These are phyloP conservation scores for Ptychoptera albimana DNA, from an alignment of 2,888 invertebrate species.

Conservation along the genomic window DNA sequence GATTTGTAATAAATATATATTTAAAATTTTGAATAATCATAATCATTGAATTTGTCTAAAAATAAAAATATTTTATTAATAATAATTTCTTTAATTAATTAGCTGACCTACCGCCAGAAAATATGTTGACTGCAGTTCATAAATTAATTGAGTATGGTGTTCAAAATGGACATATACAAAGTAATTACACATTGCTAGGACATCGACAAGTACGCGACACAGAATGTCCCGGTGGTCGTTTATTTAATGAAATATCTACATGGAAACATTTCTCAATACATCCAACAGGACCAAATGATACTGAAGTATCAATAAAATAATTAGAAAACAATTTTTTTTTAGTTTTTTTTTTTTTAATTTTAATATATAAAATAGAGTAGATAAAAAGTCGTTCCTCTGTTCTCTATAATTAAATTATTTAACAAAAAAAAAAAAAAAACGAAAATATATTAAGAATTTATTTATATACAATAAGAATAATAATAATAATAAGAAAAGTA, in stretches of 20 bases:
- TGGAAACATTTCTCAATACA: constrained; percentile 29
- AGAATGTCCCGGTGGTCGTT: constrained; percentile 48
- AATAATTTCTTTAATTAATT: constrained; percentile 5
- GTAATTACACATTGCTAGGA: constrained; percentile 44
- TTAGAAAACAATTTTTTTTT: no score
- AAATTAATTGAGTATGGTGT: constrained; percentile 45
- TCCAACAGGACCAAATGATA: no score
- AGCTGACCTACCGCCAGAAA: constrained; percentile 41
- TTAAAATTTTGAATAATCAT: neutral
- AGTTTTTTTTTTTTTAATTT: no score
- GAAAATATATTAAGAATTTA: no score
- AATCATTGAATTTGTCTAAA: neutral
- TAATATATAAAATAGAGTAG: no score
- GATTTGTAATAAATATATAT: no score
- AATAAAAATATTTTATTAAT: neutral
- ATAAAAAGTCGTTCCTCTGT: no score
- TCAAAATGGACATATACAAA: constrained; percentile 38
- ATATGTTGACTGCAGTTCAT: constrained; percentile 40
- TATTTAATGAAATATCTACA: constrained; percentile 40
- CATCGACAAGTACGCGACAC: constrained; percentile 46
- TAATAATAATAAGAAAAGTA: no score
- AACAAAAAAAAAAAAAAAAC: no score
- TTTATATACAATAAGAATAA: no score
- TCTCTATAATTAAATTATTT: no score
- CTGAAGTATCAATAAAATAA: no score